Percentiles rank a stretch among this genome's conserved stretches.
Evolutionary conservation across 2,797 vertebrate species (phyloP).

Genomic region (Lagorchestes hirsutus): DNA sequence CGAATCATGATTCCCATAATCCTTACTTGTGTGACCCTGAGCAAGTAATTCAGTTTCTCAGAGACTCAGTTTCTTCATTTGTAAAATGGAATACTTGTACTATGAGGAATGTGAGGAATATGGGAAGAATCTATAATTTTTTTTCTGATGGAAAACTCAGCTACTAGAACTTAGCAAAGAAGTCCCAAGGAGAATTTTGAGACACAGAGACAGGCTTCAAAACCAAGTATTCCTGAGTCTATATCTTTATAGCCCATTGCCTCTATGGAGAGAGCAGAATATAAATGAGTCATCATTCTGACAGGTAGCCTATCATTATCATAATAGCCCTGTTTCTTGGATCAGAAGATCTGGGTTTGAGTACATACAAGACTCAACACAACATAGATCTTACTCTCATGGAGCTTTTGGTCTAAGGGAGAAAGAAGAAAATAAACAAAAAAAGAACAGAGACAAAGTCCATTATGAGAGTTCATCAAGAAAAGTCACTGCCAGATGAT

Average conservation of each 20-base stretch:
- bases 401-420: neutral
- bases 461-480: neutral
- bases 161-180: neutral
- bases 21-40: neutral
- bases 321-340: neutral
- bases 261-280: neutral
- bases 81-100: neutral
- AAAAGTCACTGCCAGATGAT: neutral
- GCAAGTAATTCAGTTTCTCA: neutral
- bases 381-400: neutral
- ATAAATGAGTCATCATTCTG: neutral
- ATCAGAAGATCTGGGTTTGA: neutral
- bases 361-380: neutral
- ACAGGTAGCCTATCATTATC: neutral
- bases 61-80: neutral
- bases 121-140: neutral
- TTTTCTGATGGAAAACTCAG: neutral
- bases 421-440: neutral
- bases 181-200: neutral
- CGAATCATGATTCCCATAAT: neutral
- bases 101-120: neutral
- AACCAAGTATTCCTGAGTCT: neutral
- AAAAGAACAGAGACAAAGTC: neutral
- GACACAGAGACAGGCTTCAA: neutral
- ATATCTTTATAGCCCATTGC: neutral